Conservation (phyloP, 2,113 vertebrate genomes). For the Pachyramphus minor region DNA sequence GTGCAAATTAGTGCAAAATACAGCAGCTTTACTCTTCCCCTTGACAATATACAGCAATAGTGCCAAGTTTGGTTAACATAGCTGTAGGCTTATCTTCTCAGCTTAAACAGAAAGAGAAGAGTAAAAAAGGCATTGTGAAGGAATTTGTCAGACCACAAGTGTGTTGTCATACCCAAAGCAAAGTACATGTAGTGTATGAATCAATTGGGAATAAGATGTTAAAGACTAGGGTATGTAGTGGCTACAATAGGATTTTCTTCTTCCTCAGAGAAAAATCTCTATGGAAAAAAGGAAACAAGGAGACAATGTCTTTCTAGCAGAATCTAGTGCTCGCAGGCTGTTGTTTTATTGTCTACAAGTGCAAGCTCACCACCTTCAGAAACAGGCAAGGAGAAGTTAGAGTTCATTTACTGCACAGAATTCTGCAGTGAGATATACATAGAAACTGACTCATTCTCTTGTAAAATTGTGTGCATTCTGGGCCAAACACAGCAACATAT, state of each 20-base stretch:
- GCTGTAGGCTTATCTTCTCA: not conserved
- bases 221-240: not conserved
- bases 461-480: constrained; percentile 50
- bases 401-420: constrained; percentile 51
- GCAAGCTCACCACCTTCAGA: constrained; percentile 46
- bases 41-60: not conserved
- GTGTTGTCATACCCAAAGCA: not conserved
- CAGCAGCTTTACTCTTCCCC: not conserved
- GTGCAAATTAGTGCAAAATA: not conserved
- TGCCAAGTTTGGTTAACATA: not conserved
- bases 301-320: constrained; percentile 35
- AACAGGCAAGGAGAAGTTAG: constrained; percentile 49
- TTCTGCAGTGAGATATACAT: constrained; percentile 15
- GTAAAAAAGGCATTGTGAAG: not conserved
- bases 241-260: not conserved
- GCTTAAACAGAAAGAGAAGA: not conserved
- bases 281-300: not conserved
- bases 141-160: not conserved
- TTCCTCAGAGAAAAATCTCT: constrained; percentile 34
- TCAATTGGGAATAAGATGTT: not conserved
- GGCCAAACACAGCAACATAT: constrained; percentile 54
- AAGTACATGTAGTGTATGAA: not conserved
- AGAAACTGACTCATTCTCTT: constrained; percentile 52
- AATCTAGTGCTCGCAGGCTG: not conserved
- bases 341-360: constrained; percentile 49